Conservation (phyloP, 2,113 vertebrate genomes). For the Rhinoptilus africanus region DNA sequence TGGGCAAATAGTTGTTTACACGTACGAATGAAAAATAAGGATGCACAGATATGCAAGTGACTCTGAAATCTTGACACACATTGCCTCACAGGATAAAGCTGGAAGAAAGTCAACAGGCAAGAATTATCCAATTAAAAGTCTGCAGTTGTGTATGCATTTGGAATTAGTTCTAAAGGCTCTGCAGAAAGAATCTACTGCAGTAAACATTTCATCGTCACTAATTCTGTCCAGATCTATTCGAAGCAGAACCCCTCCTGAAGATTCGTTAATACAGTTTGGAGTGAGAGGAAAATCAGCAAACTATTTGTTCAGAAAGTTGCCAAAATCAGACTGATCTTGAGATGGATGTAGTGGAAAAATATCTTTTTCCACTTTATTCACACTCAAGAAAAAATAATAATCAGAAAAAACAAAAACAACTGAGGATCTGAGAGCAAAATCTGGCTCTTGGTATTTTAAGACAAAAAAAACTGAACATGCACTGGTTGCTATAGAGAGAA, state of each 20-base stretch:
- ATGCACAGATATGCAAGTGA: neutral
- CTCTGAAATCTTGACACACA: slow-evolving; percentile 45
- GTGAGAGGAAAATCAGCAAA: slow-evolving; percentile 15
- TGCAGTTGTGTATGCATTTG: slow-evolving; percentile 20
- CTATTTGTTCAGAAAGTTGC: neutral
- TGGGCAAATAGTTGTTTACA: slow-evolving; percentile 50
- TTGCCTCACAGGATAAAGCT: slow-evolving; percentile 30
- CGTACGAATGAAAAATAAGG: neutral
- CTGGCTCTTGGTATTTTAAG: slow-evolving; percentile 19
- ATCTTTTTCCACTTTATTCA: neutral
- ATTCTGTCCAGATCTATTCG: slow-evolving; percentile 53
- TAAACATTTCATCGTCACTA: slow-evolving; percentile 52
- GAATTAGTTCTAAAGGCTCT: slow-evolving; percentile 55
- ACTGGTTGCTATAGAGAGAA: slow-evolving; percentile 38
- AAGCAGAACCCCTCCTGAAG: neutral
- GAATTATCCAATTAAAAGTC: slow-evolving; percentile 60
- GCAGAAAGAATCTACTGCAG: slow-evolving; percentile 27
- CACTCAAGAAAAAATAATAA: neutral
- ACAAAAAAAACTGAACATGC: neutral
- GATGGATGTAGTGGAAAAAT: neutral
- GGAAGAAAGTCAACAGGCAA: slow-evolving; percentile 51
- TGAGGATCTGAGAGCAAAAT: slow-evolving; percentile 11
- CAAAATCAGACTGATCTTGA: neutral
- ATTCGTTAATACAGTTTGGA: slow-evolving; percentile 7
- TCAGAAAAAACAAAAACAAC: neutral